Evolutionary conservation across 2,113 vertebrate genomes (phyloP), one percentile per base, ranked within the genome.

Genomic region (Reinhardtius hippoglossoides): DNA sequence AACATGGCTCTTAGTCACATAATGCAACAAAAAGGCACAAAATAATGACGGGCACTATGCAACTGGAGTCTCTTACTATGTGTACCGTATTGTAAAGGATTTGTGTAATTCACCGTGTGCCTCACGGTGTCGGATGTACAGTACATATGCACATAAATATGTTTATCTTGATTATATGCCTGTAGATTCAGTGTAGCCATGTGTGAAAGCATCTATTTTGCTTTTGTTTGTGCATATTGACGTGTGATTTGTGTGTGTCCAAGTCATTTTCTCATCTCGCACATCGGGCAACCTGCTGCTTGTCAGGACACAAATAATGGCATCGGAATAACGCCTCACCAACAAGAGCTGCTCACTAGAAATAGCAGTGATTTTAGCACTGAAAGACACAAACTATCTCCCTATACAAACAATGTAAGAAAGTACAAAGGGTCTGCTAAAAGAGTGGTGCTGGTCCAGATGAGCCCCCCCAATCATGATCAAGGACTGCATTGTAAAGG

Each of bases 251-350:
- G 40, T 31, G 42, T 26, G 23, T 21, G 4, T 3, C 15, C 18
- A 16, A 16, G 7, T 50, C 9, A 52, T 78, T 92, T 92, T 90
- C 88, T 86, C 80, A 87, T 90, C 86, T 92, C 87, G 85, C 84
- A 93, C 84, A 79, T 79, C 84, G 87, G 72, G 84, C 83, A 88
- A 90, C 88, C 89, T 88, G 85, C 91, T 93, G 88, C 87, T 88
- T 78, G 75, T 83, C 83, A 82, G 87, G 89, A 92, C 93, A 90
- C 88, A 86, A 90, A 89, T 90, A 89, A 92, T 85, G 84, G 80
- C 92, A 92, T 88, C 87, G 87, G 91, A 87, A 87, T 78, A 89
- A 89, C 85, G 80, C 80, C 82, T 89, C 85, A 72, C 42, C 42
- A 4, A 44, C 42, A 44, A 86, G 74, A 86, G 83, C 86, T 76